These are phyloP conservation scores for Thymelicus sylvestris DNA, from an alignment of 2,888 invertebrate species.

Conservation along the genomic window DNA sequence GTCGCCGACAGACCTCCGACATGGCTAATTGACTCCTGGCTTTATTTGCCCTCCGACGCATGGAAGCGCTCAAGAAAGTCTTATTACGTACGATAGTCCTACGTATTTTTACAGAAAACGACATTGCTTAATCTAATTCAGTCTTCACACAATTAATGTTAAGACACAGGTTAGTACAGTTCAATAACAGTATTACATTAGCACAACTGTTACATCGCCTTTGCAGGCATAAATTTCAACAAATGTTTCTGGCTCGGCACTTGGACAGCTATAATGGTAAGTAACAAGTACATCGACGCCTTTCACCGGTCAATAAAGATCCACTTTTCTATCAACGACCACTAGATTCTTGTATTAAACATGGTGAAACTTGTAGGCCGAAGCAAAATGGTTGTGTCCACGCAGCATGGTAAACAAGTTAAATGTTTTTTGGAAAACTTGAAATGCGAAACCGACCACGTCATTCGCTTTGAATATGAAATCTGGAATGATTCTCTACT, in stretches of 20 bases:
- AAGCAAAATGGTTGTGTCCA: conserved; percentile 20
- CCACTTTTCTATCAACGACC: conserved; percentile 72
- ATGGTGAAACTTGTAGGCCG: conserved; percentile 48
- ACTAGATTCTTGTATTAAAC: conserved; percentile 56
- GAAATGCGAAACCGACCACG: conserved; percentile 22
- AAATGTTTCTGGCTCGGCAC: conserved; percentile 55
- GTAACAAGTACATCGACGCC: conserved; percentile 52
- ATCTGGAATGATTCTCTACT: neutral
- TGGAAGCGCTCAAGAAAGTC: too few species aligned
- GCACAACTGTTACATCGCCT: conserved; percentile 49
- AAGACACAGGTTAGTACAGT: conserved; percentile 23
- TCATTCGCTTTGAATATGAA: conserved; percentile 13
- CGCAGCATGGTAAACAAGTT: conserved; percentile 43
- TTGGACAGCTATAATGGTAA: conserved; percentile 54
- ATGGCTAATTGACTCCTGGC: too few species aligned
- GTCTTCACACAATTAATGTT: neutral
- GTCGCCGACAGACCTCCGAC: too few species aligned
- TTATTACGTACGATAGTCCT: too few species aligned
- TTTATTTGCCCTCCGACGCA: too few species aligned
- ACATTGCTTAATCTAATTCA: conserved; percentile 43
- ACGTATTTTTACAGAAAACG: too few species aligned
- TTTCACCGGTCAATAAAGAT: conserved; percentile 75
- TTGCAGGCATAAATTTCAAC: conserved; percentile 59
- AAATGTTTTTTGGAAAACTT: conserved; percentile 41
- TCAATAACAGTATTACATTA: conserved; percentile 41